Evolutionary conservation across 1,140 invertebrate species (phyloP).

Genomic region (Drosophila bifasciata): DNA sequence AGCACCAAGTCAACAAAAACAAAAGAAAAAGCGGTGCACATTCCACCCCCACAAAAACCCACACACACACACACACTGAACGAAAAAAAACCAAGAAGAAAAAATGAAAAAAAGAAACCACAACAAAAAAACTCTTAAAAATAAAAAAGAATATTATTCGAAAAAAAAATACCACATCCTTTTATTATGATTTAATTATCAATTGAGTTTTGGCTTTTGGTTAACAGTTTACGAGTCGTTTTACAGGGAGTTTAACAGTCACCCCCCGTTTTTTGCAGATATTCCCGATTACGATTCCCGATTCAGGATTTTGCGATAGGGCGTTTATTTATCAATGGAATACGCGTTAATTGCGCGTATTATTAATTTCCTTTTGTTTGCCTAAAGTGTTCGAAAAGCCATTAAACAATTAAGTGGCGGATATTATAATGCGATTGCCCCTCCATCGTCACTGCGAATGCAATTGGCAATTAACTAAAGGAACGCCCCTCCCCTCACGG

Average conservation of each 20-base stretch:
- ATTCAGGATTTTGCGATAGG: slow-evolving; percentile 3
- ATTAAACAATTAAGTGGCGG: slow-evolving; percentile 75
- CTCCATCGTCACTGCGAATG: slow-evolving; percentile 17
- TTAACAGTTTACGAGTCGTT: slow-evolving; percentile 54
- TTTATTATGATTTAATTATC: slow-evolving; percentile 77
- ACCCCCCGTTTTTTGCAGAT: slow-evolving; percentile 34
- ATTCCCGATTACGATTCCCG: slow-evolving; percentile 2
- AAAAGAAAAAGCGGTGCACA: slow-evolving; percentile 48
- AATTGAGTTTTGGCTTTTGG: slow-evolving; percentile 21
- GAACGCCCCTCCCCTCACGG: slow-evolving; percentile 21
- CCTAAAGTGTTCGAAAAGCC: slow-evolving; percentile 76
- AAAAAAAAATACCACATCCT: slow-evolving; percentile 61
- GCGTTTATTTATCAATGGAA: slow-evolving; percentile 32
- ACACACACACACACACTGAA: slow-evolving; percentile 39
- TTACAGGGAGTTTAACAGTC: slow-evolving; percentile 53
- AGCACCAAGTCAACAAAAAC: slow-evolving; percentile 73
- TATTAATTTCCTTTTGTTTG: slow-evolving; percentile 61
- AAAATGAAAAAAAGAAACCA: slow-evolving; percentile 56
- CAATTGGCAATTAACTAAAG: slow-evolving; percentile 76
- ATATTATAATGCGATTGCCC: slow-evolving; percentile 62
- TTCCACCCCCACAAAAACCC: slow-evolving; percentile 63
- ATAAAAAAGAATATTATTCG: slow-evolving; percentile 81
- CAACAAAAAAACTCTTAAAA: slow-evolving; percentile 68
- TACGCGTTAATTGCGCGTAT: slow-evolving; percentile 60
- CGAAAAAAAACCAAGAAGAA: slow-evolving; percentile 67